Conservation (phyloP, 2,797 vertebrate genomes). For the Myotis myotis region DNA sequence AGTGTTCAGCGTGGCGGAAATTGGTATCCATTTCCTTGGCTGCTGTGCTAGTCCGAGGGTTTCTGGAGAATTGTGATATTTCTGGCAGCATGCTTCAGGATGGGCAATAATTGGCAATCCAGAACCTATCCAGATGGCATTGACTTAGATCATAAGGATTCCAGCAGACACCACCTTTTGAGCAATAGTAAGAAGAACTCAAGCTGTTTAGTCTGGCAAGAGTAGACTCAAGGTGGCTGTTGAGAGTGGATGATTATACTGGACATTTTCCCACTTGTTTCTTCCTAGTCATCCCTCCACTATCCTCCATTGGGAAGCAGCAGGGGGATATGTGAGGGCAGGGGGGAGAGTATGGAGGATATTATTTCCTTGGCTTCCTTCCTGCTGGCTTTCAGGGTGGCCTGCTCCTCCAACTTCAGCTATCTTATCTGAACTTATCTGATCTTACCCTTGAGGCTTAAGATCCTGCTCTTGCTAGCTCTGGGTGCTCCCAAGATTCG, state of each 20-base stretch:
- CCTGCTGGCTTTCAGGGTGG: neutral
- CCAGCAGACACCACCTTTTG: neutral
- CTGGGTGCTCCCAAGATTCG: neutral
- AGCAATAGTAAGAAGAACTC: conserved; percentile 28
- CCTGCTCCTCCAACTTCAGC: neutral
- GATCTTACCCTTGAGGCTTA: neutral
- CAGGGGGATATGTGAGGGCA: neutral
- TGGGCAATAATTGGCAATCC: neutral
- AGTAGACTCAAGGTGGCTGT: neutral
- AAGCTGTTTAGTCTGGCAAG: conserved; percentile 14
- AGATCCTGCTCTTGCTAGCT: neutral
- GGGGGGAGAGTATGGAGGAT: neutral
- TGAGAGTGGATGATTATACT: neutral
- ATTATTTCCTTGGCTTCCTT: neutral
- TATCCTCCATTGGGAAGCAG: neutral
- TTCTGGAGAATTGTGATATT: conserved; percentile 14
- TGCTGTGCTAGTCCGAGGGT: neutral
- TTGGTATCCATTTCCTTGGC: neutral
- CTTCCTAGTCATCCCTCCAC: neutral
- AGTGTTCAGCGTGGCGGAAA: conserved; percentile 3
- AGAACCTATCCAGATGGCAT: neutral
- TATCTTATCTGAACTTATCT: neutral
- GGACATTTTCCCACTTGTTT: neutral
- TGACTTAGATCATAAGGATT: neutral
- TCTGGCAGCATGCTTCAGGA: conserved; percentile 11